These are phyloP conservation scores for Cirrhinus molitorella DNA, from an alignment of 2,797 vertebrate genomes.

Conservation along the genomic window DNA sequence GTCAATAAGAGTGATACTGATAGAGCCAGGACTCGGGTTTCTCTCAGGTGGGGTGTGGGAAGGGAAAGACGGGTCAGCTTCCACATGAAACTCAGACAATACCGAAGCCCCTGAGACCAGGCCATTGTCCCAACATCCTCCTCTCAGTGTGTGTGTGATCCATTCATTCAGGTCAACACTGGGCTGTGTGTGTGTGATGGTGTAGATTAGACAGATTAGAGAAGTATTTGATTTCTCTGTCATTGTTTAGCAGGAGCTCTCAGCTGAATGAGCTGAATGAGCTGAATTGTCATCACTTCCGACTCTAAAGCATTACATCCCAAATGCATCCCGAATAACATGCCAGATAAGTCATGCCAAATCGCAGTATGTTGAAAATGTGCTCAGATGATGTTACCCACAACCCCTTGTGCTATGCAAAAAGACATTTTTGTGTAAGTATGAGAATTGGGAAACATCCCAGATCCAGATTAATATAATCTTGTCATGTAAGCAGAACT, in stretches of 20 bases:
- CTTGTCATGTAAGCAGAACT: neutral
- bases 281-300: constrained; percentile 43
- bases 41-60: constrained; percentile 50
- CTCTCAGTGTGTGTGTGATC: constrained; percentile 22
- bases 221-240: constrained; percentile 38
- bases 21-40: neutral
- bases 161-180: constrained; percentile 27
- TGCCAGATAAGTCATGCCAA: neutral
- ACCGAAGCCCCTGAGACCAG: constrained; percentile 38
- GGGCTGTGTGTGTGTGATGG: neutral
- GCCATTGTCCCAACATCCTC: constrained; percentile 52
- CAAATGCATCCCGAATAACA: constrained; percentile 2
- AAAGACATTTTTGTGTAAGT: neutral
- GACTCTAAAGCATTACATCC: constrained; percentile 23
- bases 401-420: neutral
- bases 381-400: neutral
- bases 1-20: neutral
- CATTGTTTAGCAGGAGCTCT: constrained; percentile 39
- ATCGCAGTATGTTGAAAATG: neutral
- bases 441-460: neutral
- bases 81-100: constrained; percentile 52
- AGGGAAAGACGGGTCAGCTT: constrained; percentile 46
- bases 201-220: constrained; percentile 45
- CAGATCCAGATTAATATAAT: neutral
- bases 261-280: constrained; percentile 12